These are phyloP conservation scores for Ophthalmolycus amberensis DNA, from an alignment of 2,113 vertebrate genomes.

Conservation along the genomic window DNA sequence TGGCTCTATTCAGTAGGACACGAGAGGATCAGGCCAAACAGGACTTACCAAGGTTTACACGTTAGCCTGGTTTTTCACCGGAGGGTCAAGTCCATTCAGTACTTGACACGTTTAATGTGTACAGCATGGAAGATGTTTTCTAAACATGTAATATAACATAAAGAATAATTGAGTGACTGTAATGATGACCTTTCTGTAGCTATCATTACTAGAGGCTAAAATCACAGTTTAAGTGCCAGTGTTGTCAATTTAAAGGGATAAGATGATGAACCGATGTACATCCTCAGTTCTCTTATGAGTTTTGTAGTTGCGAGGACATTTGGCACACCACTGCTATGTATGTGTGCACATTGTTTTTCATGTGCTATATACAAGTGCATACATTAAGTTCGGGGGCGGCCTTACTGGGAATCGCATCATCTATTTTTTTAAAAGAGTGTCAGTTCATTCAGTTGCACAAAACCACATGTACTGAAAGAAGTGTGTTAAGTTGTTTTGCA, in stretches of 20 bases:
- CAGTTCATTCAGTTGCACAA: background rate
- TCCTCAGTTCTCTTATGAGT: background rate
- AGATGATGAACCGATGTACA: background rate
- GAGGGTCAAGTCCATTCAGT: background rate
- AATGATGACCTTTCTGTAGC: background rate
- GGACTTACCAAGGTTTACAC: background rate
- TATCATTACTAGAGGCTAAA: background rate
- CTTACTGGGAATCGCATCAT: background rate
- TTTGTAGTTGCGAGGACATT: background rate
- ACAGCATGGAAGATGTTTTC: background rate
- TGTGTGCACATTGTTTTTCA: background rate
- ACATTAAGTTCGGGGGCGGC: background rate
- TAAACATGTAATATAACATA: background rate
- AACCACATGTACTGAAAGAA: background rate
- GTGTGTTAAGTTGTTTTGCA: background rate
- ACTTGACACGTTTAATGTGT: background rate
- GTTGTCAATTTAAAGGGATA: background rate
- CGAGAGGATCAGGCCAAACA: background rate
- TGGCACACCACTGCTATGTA: background rate
- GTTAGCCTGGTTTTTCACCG: background rate
- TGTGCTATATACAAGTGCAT: background rate
- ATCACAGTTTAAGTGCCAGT: background rate
- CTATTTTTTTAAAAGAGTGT: background rate
- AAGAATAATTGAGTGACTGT: background rate
- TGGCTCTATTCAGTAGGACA: background rate